phyloP scores from a whole-genome alignment of 2,888 invertebrate genomes.

The Drosophila kanekoi region DNA sequence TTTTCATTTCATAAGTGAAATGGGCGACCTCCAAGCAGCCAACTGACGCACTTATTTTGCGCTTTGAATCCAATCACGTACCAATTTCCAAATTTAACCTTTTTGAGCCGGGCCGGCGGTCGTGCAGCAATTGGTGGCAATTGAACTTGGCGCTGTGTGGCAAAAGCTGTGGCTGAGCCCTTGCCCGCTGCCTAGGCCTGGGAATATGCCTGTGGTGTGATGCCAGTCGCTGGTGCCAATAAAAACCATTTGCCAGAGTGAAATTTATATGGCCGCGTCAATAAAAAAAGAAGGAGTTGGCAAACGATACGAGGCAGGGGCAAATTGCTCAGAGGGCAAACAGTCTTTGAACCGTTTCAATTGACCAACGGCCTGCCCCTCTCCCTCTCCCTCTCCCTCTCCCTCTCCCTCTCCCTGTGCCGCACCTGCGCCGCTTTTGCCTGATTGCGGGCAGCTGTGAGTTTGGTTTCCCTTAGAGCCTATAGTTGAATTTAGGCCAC shows the following conservation, averaged over 20 bases:
- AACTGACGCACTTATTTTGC: slow-evolving; percentile 78
- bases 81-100: slow-evolving; percentile 79
- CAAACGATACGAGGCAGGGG: slow-evolving; percentile 49
- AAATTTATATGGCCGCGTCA: slow-evolving; percentile 76
- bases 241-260: slow-evolving; percentile 79
- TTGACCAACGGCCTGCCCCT: slow-evolving; percentile 59
- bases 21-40: slow-evolving; percentile 18
- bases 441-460: slow-evolving; percentile 38
- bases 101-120: slow-evolving; percentile 60
- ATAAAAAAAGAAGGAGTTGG: slow-evolving; percentile 46
- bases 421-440: slow-evolving; percentile 14
- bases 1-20: slow-evolving; percentile 74
- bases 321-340: slow-evolving; percentile 53
- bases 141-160: slow-evolving; percentile 43
- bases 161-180: slow-evolving; percentile 13
- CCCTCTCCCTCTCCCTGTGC: background rate
- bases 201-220: slow-evolving; percentile 11
- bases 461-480: slow-evolving; percentile 21
- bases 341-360: slow-evolving; percentile 76
- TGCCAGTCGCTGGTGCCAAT: slow-evolving; percentile 64
- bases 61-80: slow-evolving; percentile 81
- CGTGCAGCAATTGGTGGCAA: slow-evolving; percentile 56
- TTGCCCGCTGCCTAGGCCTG: background rate
- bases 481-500: slow-evolving; percentile 33
- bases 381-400: background rate